A percentile compares a stretch with the other conserved stretches of the same genome.
phyloP scores from a whole-genome alignment of 2,888 invertebrate genomes.

The Scaptomyza polygonia region DNA sequence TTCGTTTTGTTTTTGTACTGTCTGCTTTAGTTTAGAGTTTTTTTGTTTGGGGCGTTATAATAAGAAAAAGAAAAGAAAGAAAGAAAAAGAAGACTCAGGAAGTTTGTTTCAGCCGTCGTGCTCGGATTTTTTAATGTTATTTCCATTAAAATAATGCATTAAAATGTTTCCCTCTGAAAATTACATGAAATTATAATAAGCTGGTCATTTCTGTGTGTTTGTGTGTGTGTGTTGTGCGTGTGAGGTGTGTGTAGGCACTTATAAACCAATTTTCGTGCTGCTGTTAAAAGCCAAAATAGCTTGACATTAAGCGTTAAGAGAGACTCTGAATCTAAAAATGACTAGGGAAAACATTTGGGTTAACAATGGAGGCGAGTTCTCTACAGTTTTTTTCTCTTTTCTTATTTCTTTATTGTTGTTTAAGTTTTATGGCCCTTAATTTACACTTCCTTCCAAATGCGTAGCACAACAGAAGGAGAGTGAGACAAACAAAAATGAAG shows the following conservation, averaged over 20 bases:
- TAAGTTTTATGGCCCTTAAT: slow-evolving; percentile 70
- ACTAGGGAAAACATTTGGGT: slow-evolving; percentile 48
- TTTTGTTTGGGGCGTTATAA: slow-evolving; percentile 1
- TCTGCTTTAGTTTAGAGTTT: slow-evolving; percentile 11
- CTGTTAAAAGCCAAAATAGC: slow-evolving; percentile 76
- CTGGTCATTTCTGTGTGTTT: slow-evolving; percentile 15
- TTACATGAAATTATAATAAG: slow-evolving; percentile 59
- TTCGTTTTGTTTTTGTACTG: no score
- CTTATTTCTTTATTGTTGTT: background rate
- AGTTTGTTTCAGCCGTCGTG: slow-evolving; percentile 49
- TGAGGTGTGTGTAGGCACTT: slow-evolving; percentile 46
- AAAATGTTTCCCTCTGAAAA: slow-evolving; percentile 40
- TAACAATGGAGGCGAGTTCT: slow-evolving; percentile 33
- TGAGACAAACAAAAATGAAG: slow-evolving; percentile 30
- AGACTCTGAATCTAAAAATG: slow-evolving; percentile 51
- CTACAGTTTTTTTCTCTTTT: no score
- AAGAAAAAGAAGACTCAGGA: slow-evolving; percentile 28
- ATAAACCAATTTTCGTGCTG: slow-evolving; percentile 68
- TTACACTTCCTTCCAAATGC: slow-evolving; percentile 72
- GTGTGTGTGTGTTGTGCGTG: slow-evolving; percentile 10
- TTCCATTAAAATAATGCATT: slow-evolving; percentile 66
- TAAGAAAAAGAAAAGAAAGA: background rate
- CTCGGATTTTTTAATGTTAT: slow-evolving; percentile 58
- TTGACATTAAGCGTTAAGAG: slow-evolving; percentile 57
- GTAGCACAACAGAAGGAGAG: slow-evolving; percentile 20